Conservation (phyloP, 2,113 vertebrate genomes). For the Pluvialis apricaria region DNA sequence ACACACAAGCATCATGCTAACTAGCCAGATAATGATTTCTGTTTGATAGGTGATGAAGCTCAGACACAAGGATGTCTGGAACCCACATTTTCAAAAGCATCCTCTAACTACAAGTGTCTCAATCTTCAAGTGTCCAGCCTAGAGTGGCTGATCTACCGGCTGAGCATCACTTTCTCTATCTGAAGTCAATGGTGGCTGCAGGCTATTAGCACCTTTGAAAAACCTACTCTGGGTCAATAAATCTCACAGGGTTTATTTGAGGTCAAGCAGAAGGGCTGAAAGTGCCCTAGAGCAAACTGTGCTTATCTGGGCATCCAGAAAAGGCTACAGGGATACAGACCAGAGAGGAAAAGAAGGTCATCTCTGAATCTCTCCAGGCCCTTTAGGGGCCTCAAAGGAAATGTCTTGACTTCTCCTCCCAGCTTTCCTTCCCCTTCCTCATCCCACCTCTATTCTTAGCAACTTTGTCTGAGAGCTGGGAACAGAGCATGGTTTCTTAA, state of each 20-base stretch:
- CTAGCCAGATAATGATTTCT: neutral
- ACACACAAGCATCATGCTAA: neutral
- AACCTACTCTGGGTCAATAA: neutral
- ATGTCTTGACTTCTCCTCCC: slow-evolving; percentile 43
- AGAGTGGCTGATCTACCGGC: neutral
- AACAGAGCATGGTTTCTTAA: neutral
- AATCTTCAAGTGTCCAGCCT: neutral
- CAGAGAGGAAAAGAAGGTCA: neutral
- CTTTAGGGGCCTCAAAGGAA: slow-evolving; percentile 49
- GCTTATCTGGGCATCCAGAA: neutral
- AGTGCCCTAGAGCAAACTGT: neutral
- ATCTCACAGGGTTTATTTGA: neutral
- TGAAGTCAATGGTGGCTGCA: neutral
- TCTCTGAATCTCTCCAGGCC: neutral
- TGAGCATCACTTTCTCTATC: neutral
- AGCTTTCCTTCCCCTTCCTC: slow-evolving; percentile 47
- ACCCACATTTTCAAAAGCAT: neutral
- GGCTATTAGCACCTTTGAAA: neutral
- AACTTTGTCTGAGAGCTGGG: slow-evolving; percentile 20
- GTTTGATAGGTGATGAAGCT: neutral
- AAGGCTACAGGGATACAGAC: neutral
- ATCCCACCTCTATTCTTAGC: slow-evolving; percentile 48
- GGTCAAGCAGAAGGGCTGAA: neutral
- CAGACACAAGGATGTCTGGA: neutral
- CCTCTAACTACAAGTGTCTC: neutral